Evolutionary conservation across 30 jellyfish, hydroid and myxozoan genomes (phyloP).

Genomic region (Hydractinia echinata): DNA sequence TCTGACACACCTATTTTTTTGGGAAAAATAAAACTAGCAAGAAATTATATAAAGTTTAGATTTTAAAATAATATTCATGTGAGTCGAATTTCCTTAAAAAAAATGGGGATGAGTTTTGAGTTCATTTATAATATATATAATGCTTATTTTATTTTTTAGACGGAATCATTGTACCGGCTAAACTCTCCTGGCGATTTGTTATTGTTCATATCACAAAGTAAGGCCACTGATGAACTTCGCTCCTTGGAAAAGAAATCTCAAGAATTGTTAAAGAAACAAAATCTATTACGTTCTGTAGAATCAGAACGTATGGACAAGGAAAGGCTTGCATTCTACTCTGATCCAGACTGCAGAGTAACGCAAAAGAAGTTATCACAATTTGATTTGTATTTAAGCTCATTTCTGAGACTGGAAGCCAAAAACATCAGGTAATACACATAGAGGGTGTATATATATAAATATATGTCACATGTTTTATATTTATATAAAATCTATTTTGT

Average conservation of each 20-base stretch:
- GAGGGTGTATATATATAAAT: no score
- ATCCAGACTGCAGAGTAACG: constrained; percentile 68
- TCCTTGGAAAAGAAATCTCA: constrained; percentile 59
- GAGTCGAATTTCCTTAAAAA: no score
- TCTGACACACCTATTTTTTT: no score
- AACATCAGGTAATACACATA: constrained; percentile 40
- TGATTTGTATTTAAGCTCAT: constrained; percentile 83
- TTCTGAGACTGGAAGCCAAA: constrained; percentile 58
- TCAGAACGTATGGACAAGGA: constrained; percentile 69
- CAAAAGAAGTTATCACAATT: constrained; percentile 68
- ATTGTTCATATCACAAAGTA: constrained; percentile 64
- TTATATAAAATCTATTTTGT: background rate
- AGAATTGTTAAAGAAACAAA: constrained; percentile 59
- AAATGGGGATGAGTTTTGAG: background rate
- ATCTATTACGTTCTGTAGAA: constrained; percentile 72
- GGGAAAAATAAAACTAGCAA: no score
- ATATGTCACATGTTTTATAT: background rate
- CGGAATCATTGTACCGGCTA: constrained; percentile 66
- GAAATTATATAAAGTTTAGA: no score
- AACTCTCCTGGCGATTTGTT: constrained; percentile 80
- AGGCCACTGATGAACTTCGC: constrained; percentile 54
- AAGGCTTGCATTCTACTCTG: constrained; percentile 58
- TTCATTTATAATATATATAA: background rate
- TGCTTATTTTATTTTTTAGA: constrained; percentile 33
- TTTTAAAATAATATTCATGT: no score